These are phyloP conservation scores for Eilema depressum DNA, from an alignment of 2,888 invertebrate genomes.

Conservation along the genomic window DNA sequence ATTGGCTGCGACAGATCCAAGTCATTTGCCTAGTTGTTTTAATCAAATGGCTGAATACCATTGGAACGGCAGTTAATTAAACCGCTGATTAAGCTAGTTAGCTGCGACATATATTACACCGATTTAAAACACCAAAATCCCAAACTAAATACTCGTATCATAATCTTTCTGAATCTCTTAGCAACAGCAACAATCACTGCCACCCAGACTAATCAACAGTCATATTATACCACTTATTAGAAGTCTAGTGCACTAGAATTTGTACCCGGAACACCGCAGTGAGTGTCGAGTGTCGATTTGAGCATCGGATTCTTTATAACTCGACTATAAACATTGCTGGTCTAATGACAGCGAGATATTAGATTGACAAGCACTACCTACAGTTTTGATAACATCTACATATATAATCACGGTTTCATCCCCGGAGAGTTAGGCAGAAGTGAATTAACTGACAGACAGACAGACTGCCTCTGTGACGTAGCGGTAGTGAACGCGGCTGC, in stretches of 20 bases:
- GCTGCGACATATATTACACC: too few species aligned
- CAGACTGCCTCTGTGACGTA: too few species aligned
- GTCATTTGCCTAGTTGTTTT: too few species aligned
- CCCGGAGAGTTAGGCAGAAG: too few species aligned
- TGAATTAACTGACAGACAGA: too few species aligned
- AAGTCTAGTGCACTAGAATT: constrained; percentile 70
- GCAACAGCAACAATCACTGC: not conserved
- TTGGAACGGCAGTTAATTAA: too few species aligned
- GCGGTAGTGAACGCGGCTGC: too few species aligned
- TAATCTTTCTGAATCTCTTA: not conserved
- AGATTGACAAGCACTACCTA: constrained; percentile 13
- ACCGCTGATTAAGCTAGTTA: too few species aligned
- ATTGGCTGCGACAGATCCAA: too few species aligned
- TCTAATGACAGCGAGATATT: constrained; percentile 28
- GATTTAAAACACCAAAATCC: too few species aligned
- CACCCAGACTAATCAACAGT: not conserved
- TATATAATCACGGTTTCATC: too few species aligned
- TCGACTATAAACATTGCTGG: constrained; percentile 42
- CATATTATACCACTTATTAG: constrained; percentile 58
- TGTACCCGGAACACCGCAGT: constrained; percentile 68
- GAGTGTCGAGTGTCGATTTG: constrained; percentile 60
- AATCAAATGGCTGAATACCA: too few species aligned
- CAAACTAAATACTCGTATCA: not conserved
- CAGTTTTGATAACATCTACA: not conserved
- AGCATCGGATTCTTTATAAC: constrained; percentile 35